These are phyloP conservation scores for Zoanthus solanderi DNA, from an alignment of 92 coral and sea anemone species.

Conservation along the genomic window DNA sequence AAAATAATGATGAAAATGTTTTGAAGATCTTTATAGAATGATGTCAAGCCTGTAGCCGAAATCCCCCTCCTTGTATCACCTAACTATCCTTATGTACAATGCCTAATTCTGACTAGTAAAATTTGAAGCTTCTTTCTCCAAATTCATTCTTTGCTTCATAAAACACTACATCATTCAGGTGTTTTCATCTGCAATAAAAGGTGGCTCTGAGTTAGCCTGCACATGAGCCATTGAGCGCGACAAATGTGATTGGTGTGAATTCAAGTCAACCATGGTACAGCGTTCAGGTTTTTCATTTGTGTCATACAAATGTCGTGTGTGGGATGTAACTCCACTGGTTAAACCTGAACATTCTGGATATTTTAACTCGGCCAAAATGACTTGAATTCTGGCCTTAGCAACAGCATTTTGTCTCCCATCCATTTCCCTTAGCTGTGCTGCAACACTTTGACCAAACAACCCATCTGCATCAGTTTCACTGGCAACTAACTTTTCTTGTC, in stretches of 20 bases:
- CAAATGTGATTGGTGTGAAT: slow-evolving; percentile 26
- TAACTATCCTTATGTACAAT: too few species aligned
- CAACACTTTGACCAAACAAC: slow-evolving; percentile 64
- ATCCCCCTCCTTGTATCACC: too few species aligned
- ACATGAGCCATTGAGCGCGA: slow-evolving; percentile 10
- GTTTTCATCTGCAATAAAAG: slow-evolving; percentile 8
- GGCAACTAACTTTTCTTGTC: slow-evolving; percentile 4
- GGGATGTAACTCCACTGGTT: background rate
- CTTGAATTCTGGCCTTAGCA: slow-evolving; percentile 65
- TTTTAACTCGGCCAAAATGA: slow-evolving; percentile 51
- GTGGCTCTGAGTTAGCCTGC: slow-evolving; percentile 26
- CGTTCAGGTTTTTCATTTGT: slow-evolving; percentile 28
- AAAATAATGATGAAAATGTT: too few species aligned
- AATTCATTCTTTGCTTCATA: background rate
- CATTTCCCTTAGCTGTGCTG: slow-evolving; percentile 63
- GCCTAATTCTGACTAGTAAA: background rate
- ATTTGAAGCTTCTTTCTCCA: background rate
- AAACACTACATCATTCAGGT: background rate
- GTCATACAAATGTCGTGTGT: slow-evolving; percentile 9
- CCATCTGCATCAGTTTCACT: slow-evolving; percentile 45
- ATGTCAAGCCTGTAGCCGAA: too few species aligned
- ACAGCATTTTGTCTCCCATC: slow-evolving; percentile 57
- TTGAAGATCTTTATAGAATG: too few species aligned
- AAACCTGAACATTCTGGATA: slow-evolving; percentile 51
- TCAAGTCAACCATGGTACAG: slow-evolving; percentile 44